Percentiles rank a stretch among this genome's conserved stretches.
These are phyloP conservation scores for Trichoplusia ni DNA, from an alignment of 1,140 invertebrate genomes.

Conservation along the genomic window DNA sequence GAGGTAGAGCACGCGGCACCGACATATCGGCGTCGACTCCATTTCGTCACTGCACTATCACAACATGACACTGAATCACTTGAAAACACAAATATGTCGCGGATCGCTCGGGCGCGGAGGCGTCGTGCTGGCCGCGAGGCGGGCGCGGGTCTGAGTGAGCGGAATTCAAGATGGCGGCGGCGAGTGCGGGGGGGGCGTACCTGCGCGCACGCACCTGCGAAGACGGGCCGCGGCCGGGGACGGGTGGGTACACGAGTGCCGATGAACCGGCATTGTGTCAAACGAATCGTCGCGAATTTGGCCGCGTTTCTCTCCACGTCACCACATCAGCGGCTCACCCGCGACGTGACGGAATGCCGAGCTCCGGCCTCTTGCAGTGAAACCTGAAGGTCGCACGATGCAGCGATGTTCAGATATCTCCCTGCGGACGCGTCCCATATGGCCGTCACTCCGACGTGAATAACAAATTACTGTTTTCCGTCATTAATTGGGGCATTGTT, in stretches of 20 bases:
- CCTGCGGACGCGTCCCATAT: constrained; percentile 1
- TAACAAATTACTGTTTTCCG: constrained; percentile 19
- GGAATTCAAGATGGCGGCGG: constrained; percentile 77
- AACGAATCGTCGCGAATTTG: constrained; percentile 75
- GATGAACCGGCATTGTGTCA: constrained; percentile 80
- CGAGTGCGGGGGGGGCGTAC: constrained; percentile 48
- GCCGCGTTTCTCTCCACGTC: constrained; percentile 75
- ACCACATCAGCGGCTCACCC: too few relatives aligned
- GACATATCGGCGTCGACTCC: constrained; percentile 95
- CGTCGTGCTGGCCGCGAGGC: constrained; percentile 65
- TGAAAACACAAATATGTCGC: constrained; percentile 52
- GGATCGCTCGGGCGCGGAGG: constrained; percentile 34
- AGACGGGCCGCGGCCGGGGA: constrained; percentile 53
- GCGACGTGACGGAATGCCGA: constrained; percentile 73
- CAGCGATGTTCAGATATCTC: constrained; percentile 30
- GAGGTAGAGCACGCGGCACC: constrained; percentile 98
- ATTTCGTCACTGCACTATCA: constrained; percentile 78
- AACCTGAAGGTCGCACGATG: constrained; percentile 69
- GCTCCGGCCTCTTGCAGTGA: constrained; percentile 66
- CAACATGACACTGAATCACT: constrained; percentile 74
- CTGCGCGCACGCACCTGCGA: constrained; percentile 78
- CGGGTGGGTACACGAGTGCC: constrained; percentile 51
- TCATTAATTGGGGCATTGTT: constrained; percentile 10
- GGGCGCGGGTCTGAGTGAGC: constrained; percentile 75
- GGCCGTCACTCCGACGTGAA: constrained; percentile 1